phyloP scores from a whole-genome alignment of 2,888 invertebrate genomes.

The Dryomyza anilis region DNA sequence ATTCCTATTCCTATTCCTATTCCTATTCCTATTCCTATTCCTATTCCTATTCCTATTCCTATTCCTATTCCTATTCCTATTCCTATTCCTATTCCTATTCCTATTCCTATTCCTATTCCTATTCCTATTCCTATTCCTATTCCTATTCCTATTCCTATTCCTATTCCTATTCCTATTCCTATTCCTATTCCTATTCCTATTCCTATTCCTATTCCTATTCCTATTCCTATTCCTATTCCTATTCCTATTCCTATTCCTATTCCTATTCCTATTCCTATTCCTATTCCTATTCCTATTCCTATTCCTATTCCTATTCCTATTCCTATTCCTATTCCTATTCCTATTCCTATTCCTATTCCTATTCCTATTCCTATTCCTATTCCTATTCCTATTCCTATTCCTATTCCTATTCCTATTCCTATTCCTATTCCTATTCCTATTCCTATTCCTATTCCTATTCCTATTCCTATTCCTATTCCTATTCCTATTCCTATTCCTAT shows the following conservation, averaged over 20 bases:
- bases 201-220: neutral
- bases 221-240: neutral
- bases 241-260: neutral
- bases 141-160: neutral
- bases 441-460: neutral
- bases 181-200: neutral
- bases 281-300: neutral
- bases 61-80: neutral
- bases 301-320: neutral
- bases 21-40: neutral
- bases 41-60: neutral
- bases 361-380: neutral
- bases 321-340: neutral
- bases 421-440: neutral
- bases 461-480: neutral
- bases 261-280: neutral
- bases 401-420: neutral
- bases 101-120: neutral
- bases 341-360: neutral
- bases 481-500: neutral
- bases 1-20: too few species aligned
- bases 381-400: neutral
- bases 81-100: neutral
- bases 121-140: neutral
- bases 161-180: neutral